phyloP scores from a whole-genome alignment of 2,113 vertebrate species.

The Bucco capensis region DNA sequence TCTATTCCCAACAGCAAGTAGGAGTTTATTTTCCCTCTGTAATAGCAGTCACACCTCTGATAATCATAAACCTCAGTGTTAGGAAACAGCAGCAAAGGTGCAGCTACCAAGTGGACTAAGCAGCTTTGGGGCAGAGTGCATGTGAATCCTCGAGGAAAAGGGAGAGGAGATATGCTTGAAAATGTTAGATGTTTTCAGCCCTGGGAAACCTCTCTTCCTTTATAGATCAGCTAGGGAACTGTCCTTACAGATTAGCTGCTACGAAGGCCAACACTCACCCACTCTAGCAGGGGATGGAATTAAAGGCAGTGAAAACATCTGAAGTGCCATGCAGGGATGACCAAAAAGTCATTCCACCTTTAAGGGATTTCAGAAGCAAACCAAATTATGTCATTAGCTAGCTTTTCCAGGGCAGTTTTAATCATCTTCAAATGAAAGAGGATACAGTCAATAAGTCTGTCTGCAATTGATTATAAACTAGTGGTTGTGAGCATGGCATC shows the following conservation, averaged over 20 bases:
- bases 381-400: not conserved
- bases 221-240: not conserved
- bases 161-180: not conserved
- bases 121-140: not conserved
- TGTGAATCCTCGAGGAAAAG: not conserved
- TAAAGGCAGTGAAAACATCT: not conserved
- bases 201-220: not conserved
- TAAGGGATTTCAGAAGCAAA: not conserved
- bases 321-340: fast-evolving
- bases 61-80: not conserved
- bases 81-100: not conserved
- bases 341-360: not conserved
- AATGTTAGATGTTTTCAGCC: fast-evolving
- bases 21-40: not conserved
- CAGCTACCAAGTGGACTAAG: not conserved
- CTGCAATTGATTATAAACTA: not conserved
- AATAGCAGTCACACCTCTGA: not conserved
- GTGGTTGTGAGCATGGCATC: fast-evolving
- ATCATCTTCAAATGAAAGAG: not conserved
- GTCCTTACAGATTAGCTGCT: not conserved
- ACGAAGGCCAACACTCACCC: not conserved
- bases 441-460: not conserved
- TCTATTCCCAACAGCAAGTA: not conserved
- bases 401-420: not conserved
- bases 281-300: fast-evolving